Evolutionary conservation across 1,140 invertebrate species (phyloP).

Genomic region (Leptinotarsa lineolata): DNA sequence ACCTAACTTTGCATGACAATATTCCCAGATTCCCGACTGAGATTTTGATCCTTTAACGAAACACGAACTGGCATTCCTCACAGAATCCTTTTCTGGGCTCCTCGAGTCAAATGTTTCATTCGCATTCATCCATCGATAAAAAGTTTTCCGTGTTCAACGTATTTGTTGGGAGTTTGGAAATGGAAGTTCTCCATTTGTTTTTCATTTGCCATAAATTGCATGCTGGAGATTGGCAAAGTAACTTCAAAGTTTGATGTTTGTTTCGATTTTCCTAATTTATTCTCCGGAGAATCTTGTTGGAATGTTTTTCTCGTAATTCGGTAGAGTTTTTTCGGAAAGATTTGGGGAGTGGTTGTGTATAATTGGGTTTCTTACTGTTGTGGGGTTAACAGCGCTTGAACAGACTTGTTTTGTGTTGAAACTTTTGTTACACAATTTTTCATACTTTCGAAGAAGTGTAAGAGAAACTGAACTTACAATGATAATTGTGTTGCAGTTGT

Average conservation of each 20-base stretch:
- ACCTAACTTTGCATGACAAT: too few species aligned
- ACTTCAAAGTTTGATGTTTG: slow-evolving; percentile 4
- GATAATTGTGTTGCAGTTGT: too few species aligned
- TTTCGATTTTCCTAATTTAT: slow-evolving; percentile 15
- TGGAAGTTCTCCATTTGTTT: slow-evolving; percentile 16
- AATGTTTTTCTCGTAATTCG: slow-evolving; percentile 6
- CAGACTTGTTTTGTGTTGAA: too few species aligned
- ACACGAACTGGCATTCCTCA: too few species aligned
- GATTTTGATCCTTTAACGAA: too few species aligned
- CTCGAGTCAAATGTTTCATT: background rate
- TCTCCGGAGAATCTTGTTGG: slow-evolving; percentile 1
- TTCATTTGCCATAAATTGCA: slow-evolving; percentile 2
- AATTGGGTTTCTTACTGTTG: background rate
- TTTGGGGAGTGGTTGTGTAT: background rate
- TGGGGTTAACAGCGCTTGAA: background rate
- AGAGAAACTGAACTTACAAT: too few species aligned
- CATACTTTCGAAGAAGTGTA: too few species aligned
- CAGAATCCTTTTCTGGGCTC: background rate
- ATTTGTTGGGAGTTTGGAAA: background rate
- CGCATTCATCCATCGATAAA: background rate
- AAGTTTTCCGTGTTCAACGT: background rate
- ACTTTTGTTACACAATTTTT: too few species aligned
- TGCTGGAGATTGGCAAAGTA: background rate
- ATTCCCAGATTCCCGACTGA: too few species aligned
- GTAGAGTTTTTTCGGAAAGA: background rate